Conservation (phyloP, 2,888 invertebrate species). For the Andricus curvator region DNA sequence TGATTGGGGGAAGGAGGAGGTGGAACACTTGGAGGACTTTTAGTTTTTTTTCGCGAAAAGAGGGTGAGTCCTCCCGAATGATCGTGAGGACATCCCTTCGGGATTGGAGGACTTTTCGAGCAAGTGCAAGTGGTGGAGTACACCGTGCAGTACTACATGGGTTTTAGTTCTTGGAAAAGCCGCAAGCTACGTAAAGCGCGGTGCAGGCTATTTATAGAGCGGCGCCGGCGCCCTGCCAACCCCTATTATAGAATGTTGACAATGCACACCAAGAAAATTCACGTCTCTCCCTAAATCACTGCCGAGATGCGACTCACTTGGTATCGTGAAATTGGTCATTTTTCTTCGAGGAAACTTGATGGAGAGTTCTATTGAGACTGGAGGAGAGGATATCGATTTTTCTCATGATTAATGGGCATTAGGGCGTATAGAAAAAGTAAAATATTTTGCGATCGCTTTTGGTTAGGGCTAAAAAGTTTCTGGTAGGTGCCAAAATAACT, state of each 20-base stretch:
- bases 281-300: slow-evolving; percentile 14
- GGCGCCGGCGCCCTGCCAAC: slow-evolving; percentile 40
- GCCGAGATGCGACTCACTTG: not conserved
- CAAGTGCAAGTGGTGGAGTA: slow-evolving; percentile 30
- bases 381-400: not conserved
- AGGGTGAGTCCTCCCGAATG: slow-evolving; percentile 7
- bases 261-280: slow-evolving; percentile 25
- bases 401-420: too few species aligned
- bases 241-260: slow-evolving; percentile 39
- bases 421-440: too few species aligned
- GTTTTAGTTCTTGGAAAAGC: slow-evolving; percentile 25
- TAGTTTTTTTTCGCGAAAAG: not conserved
- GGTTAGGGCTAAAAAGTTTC: too few species aligned
- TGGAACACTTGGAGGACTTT: slow-evolving; percentile 4
- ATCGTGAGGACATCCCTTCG: not conserved
- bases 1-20: not conserved
- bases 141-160: slow-evolving; percentile 24
- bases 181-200: slow-evolving; percentile 15
- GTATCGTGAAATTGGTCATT: not conserved
- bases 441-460: too few species aligned
- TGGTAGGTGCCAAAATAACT: too few species aligned
- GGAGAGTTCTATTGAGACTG: not conserved
- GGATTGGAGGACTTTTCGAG: slow-evolving; percentile 3
- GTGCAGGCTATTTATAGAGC: slow-evolving; percentile 34
- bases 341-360: not conserved